Evolutionary conservation across 1,140 invertebrate genomes (phyloP).

Genomic region (Drosophila serrata): DNA sequence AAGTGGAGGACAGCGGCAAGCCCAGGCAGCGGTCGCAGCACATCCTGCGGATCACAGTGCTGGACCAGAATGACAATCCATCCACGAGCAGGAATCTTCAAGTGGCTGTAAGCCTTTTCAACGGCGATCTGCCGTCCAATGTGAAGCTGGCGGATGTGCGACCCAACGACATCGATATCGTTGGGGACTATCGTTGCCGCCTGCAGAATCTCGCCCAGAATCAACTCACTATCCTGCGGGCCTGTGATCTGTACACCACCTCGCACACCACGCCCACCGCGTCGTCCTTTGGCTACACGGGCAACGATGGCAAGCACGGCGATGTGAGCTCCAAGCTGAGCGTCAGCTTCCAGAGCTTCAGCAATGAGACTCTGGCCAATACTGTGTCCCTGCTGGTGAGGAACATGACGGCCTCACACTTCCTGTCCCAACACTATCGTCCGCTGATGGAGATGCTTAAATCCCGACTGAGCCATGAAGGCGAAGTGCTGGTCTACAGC

Average conservation of each 20-base stretch:
- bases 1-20: conserved; percentile 95
- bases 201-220: conserved; percentile 87
- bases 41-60: conserved; percentile 90
- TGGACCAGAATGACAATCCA: conserved; percentile 97
- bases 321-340: conserved; percentile 94
- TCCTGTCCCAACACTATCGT: conserved; percentile 91
- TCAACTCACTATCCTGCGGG: conserved; percentile 89
- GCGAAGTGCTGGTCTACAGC: conserved; percentile 90
- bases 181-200: conserved; percentile 94
- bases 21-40: conserved; percentile 93
- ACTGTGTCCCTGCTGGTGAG: conserved; percentile 91
- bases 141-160: conserved; percentile 94
- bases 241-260: conserved; percentile 92
- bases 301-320: conserved; percentile 95
- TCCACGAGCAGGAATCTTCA: conserved; percentile 93
- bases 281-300: conserved; percentile 92
- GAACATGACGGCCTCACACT: conserved; percentile 90
- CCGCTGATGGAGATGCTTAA: conserved; percentile 90
- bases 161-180: conserved; percentile 95
- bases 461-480: conserved; percentile 87
- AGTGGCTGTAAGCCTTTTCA: conserved; percentile 92
- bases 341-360: conserved; percentile 92
- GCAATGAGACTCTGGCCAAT: conserved; percentile 93
- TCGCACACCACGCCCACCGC: conserved; percentile 89
- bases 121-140: conserved; percentile 89